These are phyloP conservation scores for Epicampocera succincta DNA, from an alignment of 2,888 invertebrate species.

Conservation along the genomic window DNA sequence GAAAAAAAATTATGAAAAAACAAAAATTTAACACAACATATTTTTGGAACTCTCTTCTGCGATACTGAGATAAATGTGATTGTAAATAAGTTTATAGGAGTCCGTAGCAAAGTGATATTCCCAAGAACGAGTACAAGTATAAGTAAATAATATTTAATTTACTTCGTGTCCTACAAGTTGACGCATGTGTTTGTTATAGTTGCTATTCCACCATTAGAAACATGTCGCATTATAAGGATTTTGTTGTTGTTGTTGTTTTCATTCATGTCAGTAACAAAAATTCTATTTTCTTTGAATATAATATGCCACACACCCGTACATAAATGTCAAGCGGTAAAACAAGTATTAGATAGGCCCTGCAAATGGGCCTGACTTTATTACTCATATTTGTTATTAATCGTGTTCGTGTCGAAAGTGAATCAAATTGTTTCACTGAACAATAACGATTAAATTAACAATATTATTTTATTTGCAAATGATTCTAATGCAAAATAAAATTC, in stretches of 20 bases:
- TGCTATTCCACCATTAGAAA: conserved; percentile 18
- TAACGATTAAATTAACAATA: too few species aligned
- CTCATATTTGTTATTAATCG: too few species aligned
- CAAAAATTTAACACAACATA: not conserved
- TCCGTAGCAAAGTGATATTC: conserved; percentile 10
- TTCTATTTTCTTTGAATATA: conserved; percentile 13
- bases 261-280: conserved; percentile 47
- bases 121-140: conserved; percentile 4
- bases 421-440: too few species aligned
- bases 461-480: too few species aligned
- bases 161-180: not conserved
- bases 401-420: too few species aligned
- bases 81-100: not conserved
- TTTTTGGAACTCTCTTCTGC: not conserved
- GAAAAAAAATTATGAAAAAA: not conserved
- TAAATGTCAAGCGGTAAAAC: not conserved
- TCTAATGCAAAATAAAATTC: too few species aligned
- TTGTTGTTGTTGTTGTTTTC: conserved; percentile 18
- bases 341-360: too few species aligned
- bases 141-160: conserved; percentile 61
- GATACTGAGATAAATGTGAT: not conserved
- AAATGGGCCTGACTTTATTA: too few species aligned
- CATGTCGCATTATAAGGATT: conserved; percentile 31
- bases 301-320: not conserved
- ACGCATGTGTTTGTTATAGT: conserved; percentile 1